phyloP scores from a whole-genome alignment of 2,888 invertebrate genomes.

The Ceramica pisi region DNA sequence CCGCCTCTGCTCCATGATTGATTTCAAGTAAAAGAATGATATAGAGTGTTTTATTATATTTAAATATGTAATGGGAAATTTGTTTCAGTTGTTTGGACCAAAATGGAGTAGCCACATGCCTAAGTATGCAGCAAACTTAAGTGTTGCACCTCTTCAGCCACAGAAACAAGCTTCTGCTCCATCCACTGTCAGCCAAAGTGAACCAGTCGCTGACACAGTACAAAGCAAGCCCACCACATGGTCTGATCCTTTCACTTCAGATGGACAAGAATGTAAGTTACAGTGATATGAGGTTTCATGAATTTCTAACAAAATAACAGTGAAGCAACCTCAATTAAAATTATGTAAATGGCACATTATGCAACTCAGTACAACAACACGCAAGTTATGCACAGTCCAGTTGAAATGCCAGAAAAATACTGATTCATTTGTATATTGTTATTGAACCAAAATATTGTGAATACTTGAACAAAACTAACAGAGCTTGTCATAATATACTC shows the following conservation, averaged over 20 bases:
- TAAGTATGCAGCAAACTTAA: slow-evolving; percentile 96
- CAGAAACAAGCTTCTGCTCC: slow-evolving; percentile 91
- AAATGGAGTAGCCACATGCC: slow-evolving; percentile 96
- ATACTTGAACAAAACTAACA: slow-evolving; percentile 45
- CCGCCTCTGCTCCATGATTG: no score
- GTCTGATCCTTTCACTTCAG: slow-evolving; percentile 85
- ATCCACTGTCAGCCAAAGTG: slow-evolving; percentile 66
- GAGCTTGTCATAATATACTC: slow-evolving; percentile 68
- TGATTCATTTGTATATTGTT: slow-evolving; percentile 29
- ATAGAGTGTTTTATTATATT: background rate
- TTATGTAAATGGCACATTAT: slow-evolving; percentile 62
- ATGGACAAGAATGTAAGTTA: slow-evolving; percentile 89
- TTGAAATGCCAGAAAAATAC: slow-evolving; percentile 51
- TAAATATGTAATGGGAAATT: background rate
- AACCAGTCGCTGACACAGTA: slow-evolving; percentile 74
- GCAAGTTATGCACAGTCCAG: slow-evolving; percentile 61
- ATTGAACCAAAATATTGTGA: slow-evolving; percentile 45
- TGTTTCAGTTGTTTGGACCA: slow-evolving; percentile 94
- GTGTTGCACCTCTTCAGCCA: slow-evolving; percentile 94
- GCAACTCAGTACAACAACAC: slow-evolving; percentile 62
- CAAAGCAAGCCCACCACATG: slow-evolving; percentile 75
- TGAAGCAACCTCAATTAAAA: slow-evolving; percentile 53
- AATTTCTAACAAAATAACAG: slow-evolving; percentile 41
- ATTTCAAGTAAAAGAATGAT: background rate
- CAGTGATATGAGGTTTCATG: slow-evolving; percentile 25